A percentile compares a stretch with the other conserved stretches of the same genome.
Conservation (phyloP, 2,888 invertebrate genomes). For the Lasioglossum oenotherae region DNA sequence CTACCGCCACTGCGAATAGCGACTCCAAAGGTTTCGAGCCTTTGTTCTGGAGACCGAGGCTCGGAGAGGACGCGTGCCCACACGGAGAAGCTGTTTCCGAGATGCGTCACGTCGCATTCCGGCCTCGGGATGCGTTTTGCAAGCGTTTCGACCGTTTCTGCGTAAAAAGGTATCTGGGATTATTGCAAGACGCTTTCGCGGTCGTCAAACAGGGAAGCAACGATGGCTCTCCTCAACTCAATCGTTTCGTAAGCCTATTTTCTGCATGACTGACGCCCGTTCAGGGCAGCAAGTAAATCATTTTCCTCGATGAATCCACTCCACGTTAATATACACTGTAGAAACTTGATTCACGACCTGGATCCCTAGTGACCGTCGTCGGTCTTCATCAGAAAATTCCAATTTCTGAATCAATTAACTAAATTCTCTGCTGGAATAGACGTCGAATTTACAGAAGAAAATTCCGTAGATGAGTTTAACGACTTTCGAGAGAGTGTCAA, state of each 20-base stretch:
- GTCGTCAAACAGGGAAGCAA: not conserved
- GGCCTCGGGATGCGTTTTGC: conserved; percentile 28
- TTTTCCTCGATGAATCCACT: not conserved
- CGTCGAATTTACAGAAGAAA: not conserved
- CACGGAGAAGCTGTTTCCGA: conserved; percentile 24
- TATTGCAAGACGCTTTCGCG: conserved; percentile 29
- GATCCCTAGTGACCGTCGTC: not conserved
- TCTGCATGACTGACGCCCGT: conserved; percentile 6
- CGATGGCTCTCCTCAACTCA: conserved; percentile 27
- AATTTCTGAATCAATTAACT: not conserved
- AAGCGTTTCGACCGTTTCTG: conserved; percentile 24
- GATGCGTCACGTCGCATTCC: conserved; percentile 44
- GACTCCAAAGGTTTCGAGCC: not conserved
- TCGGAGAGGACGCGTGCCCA: conserved; percentile 22
- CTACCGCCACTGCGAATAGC: not conserved
- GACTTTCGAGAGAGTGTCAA: not conserved
- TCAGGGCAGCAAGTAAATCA: not conserved
- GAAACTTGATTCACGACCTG: not conserved
- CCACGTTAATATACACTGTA: too few species aligned
- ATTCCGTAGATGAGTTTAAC: not conserved
- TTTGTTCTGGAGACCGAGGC: not conserved
- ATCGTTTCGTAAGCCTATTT: conserved; percentile 20
- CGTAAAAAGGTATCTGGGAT: not conserved
- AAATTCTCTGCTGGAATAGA: not conserved
- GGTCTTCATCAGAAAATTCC: not conserved